phyloP scores from a whole-genome alignment of 1,140 invertebrate species.

The Drosophila sturtevanti region DNA sequence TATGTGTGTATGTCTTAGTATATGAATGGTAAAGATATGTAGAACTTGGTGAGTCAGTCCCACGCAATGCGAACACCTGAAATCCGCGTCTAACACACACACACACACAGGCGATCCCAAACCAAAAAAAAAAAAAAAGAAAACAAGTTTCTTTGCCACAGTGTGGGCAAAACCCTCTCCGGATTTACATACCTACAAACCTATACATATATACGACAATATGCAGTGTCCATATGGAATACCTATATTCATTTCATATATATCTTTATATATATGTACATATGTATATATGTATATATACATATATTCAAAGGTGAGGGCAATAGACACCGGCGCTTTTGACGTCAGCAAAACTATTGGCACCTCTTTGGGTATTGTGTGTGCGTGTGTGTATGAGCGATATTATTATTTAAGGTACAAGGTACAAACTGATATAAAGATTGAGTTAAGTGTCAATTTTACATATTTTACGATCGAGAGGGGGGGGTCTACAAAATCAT shows the following conservation, averaged over 20 bases:
- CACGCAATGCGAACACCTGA: slow-evolving; percentile 73
- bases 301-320: slow-evolving; percentile 9
- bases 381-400: background rate
- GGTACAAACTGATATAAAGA: background rate
- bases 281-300: slow-evolving; percentile 13
- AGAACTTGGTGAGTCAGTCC: slow-evolving; percentile 68
- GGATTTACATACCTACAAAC: slow-evolving; percentile 8
- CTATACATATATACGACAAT: background rate
- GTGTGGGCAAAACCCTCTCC: slow-evolving; percentile 59
- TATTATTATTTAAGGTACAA: background rate
- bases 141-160: slow-evolving; percentile 64
- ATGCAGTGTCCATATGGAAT: slow-evolving; percentile 3
- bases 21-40: slow-evolving; percentile 4
- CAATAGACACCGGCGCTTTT: slow-evolving; percentile 25
- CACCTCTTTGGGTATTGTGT: slow-evolving; percentile 25
- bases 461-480: slow-evolving; percentile 2
- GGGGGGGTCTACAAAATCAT: slow-evolving; percentile 24
- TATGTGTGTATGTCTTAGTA: slow-evolving; percentile 22
- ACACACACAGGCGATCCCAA: slow-evolving; percentile 1
- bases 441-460: slow-evolving; percentile 4
- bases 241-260: too few species aligned
- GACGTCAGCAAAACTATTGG: slow-evolving; percentile 48
- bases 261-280: background rate
- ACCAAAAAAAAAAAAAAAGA: background rate
- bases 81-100: slow-evolving; percentile 52